Evolutionary conservation across 2,888 invertebrate species (phyloP).

Genomic region (Euplexia lucipara): DNA sequence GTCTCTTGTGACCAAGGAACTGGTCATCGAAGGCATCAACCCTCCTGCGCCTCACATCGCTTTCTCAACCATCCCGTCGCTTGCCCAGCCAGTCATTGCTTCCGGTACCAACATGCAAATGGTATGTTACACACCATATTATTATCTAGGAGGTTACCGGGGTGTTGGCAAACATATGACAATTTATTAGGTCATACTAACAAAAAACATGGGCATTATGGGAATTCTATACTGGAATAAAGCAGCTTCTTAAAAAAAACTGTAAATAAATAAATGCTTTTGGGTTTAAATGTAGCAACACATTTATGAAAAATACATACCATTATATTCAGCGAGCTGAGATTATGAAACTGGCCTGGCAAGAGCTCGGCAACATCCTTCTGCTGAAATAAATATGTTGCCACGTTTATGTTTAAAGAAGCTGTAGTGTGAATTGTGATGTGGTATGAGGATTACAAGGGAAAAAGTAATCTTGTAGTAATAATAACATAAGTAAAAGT

Average conservation of each 20-base stretch:
- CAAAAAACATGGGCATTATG: not conserved
- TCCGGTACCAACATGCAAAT: slow-evolving; percentile 73
- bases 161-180: not conserved
- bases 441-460: slow-evolving; percentile 16
- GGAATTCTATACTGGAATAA: slow-evolving; percentile 1
- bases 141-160: not conserved
- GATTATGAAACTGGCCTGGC: not conserved
- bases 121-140: slow-evolving; percentile 67
- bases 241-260: slow-evolving; percentile 11
- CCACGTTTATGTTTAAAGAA: slow-evolving; percentile 13
- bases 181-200: not conserved
- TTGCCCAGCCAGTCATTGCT: slow-evolving; percentile 72
- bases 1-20: slow-evolving; percentile 96
- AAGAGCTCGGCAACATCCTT: not conserved
- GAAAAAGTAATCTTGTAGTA: slow-evolving; percentile 21
- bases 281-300: slow-evolving; percentile 18
- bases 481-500: not conserved
- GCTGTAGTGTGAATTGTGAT: slow-evolving; percentile 29
- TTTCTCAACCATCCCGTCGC: slow-evolving; percentile 75
- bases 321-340: not conserved
- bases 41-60: slow-evolving; percentile 94
- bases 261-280: slow-evolving; percentile 40
- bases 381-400: slow-evolving; percentile 20
- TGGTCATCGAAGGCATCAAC: slow-evolving; percentile 98
- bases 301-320: slow-evolving; percentile 1